Percentiles rank a stretch among this genome's conserved stretches.
These are phyloP conservation scores for Girardia tigrina DNA, from an alignment of 2,888 invertebrate genomes.

Conservation along the genomic window DNA sequence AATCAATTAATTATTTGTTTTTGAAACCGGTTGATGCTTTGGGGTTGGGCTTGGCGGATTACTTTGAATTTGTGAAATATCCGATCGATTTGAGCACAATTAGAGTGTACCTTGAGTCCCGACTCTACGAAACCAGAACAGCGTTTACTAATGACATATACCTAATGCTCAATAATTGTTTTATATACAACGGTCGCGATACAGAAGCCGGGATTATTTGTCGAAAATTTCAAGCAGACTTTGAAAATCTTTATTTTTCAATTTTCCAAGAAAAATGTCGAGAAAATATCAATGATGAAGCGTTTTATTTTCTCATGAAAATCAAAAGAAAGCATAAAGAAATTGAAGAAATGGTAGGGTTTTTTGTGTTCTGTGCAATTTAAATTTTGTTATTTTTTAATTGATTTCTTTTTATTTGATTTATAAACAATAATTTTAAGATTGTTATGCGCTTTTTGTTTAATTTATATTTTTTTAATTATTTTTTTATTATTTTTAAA, in stretches of 20 bases:
- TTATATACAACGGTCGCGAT: neutral
- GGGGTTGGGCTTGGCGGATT: neutral
- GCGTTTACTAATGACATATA: neutral
- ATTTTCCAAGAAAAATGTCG: conserved; percentile 13
- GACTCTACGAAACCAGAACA: neutral
- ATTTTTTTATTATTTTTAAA: no score
- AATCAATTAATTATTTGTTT: conserved; percentile 9
- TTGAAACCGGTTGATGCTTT: neutral
- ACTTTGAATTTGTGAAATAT: neutral
- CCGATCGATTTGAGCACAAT: conserved; percentile 8
- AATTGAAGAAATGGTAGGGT: neutral
- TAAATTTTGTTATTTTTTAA: no score
- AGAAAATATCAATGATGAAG: conserved; percentile 16
- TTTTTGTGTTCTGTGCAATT: no score
- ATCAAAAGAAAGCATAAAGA: conserved; percentile 4
- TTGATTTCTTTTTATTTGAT: neutral
- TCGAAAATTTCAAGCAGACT: neutral
- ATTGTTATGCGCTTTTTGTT: no score
- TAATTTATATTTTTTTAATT: no score
- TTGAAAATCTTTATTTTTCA: neutral
- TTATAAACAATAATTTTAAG: neutral
- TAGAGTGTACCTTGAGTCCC: neutral
- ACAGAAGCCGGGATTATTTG: neutral
- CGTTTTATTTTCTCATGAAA: neutral
- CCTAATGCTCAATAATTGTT: neutral